These are phyloP conservation scores for Sandelia bainsii DNA, from an alignment of 2,797 vertebrate species.

Conservation along the genomic window DNA sequence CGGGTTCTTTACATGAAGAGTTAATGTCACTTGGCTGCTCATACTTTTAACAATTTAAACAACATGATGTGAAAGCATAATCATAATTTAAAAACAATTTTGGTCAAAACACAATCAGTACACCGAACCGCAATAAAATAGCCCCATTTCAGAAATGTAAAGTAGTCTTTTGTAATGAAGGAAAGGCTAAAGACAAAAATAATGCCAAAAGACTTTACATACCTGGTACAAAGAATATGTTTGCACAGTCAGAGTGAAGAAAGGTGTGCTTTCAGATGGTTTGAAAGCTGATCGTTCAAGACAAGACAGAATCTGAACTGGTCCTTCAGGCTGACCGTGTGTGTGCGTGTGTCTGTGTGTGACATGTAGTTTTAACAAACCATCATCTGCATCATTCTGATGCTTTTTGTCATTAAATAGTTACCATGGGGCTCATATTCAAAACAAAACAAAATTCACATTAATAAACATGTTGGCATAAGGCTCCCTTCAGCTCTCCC, in stretches of 20 bases:
- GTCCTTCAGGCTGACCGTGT: neutral
- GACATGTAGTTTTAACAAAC: no score
- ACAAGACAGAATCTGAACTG: neutral
- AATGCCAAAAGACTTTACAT: neutral
- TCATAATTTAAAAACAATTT: no score
- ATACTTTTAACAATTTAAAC: no score
- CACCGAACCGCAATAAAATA: no score
- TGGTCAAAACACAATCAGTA: neutral
- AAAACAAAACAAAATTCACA: neutral
- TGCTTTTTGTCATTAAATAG: neutral
- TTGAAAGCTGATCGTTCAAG: neutral
- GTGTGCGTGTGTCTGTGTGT: neutral
- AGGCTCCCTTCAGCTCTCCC: no score
- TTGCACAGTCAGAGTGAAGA: neutral
- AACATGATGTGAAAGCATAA: no score
- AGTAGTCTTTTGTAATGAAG: neutral
- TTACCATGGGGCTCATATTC: neutral
- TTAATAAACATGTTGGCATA: neutral
- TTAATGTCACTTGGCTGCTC: no score
- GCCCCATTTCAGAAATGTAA: neutral
- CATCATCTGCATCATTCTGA: neutral
- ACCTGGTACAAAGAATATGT: constrained; percentile 5
- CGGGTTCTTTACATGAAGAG: no score
- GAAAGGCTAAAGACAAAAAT: neutral
- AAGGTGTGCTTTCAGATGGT: neutral